A percentile compares a stretch with the other conserved stretches of the same genome.
Evolutionary conservation across 2,888 invertebrate species (phyloP).

Genomic region (Torymus tubicola): DNA sequence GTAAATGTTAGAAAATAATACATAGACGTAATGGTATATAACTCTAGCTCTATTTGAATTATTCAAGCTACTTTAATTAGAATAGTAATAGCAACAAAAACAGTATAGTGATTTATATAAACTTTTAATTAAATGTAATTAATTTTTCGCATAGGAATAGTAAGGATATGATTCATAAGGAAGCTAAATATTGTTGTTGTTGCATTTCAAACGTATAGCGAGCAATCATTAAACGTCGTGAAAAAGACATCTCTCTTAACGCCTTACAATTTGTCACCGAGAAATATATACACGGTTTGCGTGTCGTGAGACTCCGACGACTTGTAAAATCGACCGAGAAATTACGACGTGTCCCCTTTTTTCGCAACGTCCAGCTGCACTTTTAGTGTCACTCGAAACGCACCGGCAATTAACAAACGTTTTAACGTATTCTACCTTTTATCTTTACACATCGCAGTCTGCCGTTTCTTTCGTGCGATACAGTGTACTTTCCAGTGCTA

Average conservation of each 20-base stretch:
- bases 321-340: slow-evolving; percentile 65
- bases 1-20: no score
- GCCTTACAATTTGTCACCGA: slow-evolving; percentile 31
- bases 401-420: slow-evolving; percentile 69
- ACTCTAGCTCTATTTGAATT: no score
- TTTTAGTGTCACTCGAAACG: slow-evolving; percentile 66
- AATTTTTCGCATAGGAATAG: no score
- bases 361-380: slow-evolving; percentile 56
- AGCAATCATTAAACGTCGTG: not conserved
- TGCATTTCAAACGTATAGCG: not conserved
- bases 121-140: no score
- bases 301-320: slow-evolving; percentile 73
- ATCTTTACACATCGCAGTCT: slow-evolving; percentile 62
- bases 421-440: slow-evolving; percentile 67
- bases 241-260: not conserved
- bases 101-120: no score
- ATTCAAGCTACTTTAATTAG: no score
- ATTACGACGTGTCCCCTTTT: slow-evolving; percentile 48
- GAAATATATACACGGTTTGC: slow-evolving; percentile 58
- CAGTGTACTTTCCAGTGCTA: not conserved
- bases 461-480: not conserved
- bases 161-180: not conserved
- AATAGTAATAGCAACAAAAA: no score
- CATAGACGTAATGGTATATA: no score
- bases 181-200: not conserved